Evolutionary conservation across 2,113 vertebrate species (phyloP).

Genomic region (Microcebus griseorufus): DNA sequence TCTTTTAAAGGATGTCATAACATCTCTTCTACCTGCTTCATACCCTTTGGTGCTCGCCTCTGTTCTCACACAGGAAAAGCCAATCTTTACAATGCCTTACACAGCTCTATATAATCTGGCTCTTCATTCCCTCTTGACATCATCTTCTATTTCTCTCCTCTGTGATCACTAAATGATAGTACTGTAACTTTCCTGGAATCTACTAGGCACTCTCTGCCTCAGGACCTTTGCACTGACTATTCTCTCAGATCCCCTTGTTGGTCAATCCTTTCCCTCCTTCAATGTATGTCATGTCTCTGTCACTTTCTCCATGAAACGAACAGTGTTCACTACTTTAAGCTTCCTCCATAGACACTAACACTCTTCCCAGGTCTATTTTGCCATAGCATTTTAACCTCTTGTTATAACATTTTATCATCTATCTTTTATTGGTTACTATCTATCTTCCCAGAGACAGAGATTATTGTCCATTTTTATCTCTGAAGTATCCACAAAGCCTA

Average conservation of each 20-base stretch:
- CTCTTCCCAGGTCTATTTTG: not conserved
- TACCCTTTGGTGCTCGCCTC: not conserved
- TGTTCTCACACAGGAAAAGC: not conserved
- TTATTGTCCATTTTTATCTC: not conserved
- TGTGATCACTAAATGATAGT: not conserved
- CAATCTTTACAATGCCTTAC: not conserved
- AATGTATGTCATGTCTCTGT: rapidly evolving
- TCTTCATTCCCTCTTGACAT: not conserved
- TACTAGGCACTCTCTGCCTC: not conserved
- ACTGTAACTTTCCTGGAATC: not conserved
- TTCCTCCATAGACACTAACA: not conserved
- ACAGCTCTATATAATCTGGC: rapidly evolving
- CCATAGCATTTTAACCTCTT: not conserved
- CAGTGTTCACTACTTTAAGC: not conserved
- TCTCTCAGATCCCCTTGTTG: not conserved
- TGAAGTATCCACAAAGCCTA: not conserved
- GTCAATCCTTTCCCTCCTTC: not conserved
- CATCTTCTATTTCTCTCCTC: not conserved
- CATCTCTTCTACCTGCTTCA: not conserved
- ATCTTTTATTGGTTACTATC: not conserved
- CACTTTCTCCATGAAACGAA: not conserved
- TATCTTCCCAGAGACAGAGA: not conserved
- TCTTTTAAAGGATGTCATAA: not conserved
- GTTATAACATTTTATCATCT: not conserved
- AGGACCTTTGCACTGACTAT: not conserved